A percentile compares a stretch with the other conserved stretches of the same genome.
Conservation (phyloP, 2,888 invertebrate species). For the Limnephilus auricula region DNA sequence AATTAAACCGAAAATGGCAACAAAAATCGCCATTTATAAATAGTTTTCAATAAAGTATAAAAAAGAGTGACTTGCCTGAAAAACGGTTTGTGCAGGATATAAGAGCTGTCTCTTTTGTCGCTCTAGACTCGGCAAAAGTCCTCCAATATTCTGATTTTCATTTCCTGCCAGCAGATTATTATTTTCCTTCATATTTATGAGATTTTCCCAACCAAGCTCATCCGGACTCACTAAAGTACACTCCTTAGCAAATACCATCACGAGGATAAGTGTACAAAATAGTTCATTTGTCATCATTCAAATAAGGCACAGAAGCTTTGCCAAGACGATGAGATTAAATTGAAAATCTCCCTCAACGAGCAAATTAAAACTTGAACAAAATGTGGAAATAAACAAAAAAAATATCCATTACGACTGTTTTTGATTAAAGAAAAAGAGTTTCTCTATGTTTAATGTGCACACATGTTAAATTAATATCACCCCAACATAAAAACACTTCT, state of each 20-base stretch:
- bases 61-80: slow-evolving; percentile 60
- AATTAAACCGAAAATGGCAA: too few species aligned
- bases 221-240: not conserved
- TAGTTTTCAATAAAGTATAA: not conserved
- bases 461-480: too few species aligned
- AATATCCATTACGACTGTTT: not conserved
- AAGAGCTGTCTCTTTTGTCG: slow-evolving; percentile 61
- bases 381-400: not conserved
- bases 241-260: not conserved
- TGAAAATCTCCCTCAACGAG: not conserved
- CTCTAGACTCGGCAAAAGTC: slow-evolving; percentile 6
- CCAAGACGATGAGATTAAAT: not conserved
- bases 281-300: not conserved
- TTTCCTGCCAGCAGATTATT: not conserved
- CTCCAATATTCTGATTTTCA: not conserved
- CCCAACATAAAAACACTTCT: not conserved
- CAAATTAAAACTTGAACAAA: not conserved
- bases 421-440: not conserved
- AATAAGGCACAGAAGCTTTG: slow-evolving; percentile 3
- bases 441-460: not conserved
- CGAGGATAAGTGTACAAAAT: not conserved
- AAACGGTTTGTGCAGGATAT: slow-evolving; percentile 59
- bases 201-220: not conserved
- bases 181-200: slow-evolving; percentile 23
- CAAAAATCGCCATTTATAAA: too few species aligned